Evolutionary conservation across 2,888 invertebrate species (phyloP).

Genomic region (Pogonocherus hispidulus): DNA sequence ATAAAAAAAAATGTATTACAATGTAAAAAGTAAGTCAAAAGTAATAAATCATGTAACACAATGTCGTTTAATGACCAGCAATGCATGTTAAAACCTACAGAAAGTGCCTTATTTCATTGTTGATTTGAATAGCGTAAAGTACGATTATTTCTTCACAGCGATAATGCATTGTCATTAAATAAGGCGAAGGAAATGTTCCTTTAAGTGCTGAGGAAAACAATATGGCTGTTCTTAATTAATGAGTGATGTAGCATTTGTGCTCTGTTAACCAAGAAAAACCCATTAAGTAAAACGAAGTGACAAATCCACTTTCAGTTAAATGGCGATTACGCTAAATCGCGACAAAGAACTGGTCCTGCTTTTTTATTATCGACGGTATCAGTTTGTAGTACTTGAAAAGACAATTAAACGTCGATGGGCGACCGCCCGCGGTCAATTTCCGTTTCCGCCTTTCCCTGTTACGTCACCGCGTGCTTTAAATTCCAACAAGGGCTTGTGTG

Average conservation of each 20-base stretch:
- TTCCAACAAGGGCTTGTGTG: slow-evolving; percentile 5
- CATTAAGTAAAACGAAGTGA: slow-evolving; percentile 42
- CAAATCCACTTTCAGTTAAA: slow-evolving; percentile 50
- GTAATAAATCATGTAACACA: not conserved
- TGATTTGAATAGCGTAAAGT: not conserved
- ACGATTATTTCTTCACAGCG: slow-evolving; percentile 1
- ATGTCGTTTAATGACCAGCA: not conserved
- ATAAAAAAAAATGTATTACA: not conserved
- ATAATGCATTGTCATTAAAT: not conserved
- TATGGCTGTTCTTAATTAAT: slow-evolving; percentile 38
- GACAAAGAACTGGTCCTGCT: slow-evolving; percentile 16
- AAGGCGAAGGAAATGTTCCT: slow-evolving; percentile 29
- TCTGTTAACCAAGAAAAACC: slow-evolving; percentile 47
- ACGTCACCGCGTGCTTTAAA: slow-evolving; percentile 29
- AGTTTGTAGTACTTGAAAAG: slow-evolving; percentile 45
- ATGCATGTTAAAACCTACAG: not conserved
- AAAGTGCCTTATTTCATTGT: not conserved
- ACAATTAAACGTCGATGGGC: slow-evolving; percentile 43
- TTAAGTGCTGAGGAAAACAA: slow-evolving; percentile 39
- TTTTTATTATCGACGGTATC: slow-evolving; percentile 31
- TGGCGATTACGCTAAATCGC: slow-evolving; percentile 33
- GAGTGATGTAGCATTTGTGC: slow-evolving; percentile 27
- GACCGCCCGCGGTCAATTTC: slow-evolving; percentile 42
- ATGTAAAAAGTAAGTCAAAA: not conserved
- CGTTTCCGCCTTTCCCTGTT: slow-evolving; percentile 53